Percentiles rank a stretch among this genome's conserved stretches.
Conservation (phyloP, 2,113 vertebrate genomes). For the Gavia stellata region DNA sequence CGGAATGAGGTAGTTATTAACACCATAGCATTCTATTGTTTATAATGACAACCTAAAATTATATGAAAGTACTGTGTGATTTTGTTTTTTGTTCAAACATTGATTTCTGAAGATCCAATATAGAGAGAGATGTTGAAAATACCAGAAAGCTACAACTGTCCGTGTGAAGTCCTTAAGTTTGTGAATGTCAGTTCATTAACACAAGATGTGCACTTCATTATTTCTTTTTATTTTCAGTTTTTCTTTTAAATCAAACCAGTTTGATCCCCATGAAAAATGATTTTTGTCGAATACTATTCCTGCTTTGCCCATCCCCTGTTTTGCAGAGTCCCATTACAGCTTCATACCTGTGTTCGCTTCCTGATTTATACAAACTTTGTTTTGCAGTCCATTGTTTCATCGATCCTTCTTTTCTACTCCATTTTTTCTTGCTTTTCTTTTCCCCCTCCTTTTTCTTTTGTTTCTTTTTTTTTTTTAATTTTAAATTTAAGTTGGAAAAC, state of each 20-base stretch:
- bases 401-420: constrained; percentile 64
- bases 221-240: constrained; percentile 57
- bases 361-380: constrained; percentile 42
- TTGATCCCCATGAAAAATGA: not conserved
- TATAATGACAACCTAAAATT: constrained; percentile 32
- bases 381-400: constrained; percentile 62
- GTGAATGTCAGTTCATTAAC: constrained; percentile 44
- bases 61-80: constrained; percentile 43
- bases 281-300: not conserved
- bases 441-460: constrained; percentile 22
- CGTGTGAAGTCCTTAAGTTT: constrained; percentile 44
- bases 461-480: constrained; percentile 39
- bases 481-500: constrained; percentile 76
- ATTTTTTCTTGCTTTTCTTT: constrained; percentile 56
- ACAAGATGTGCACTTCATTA: constrained; percentile 32
- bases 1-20: not conserved
- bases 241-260: constrained; percentile 32
- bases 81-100: constrained; percentile 62
- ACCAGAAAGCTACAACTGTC: constrained; percentile 27
- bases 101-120: constrained; percentile 64
- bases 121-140: constrained; percentile 64
- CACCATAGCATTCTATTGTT: not conserved
- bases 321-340: not conserved
- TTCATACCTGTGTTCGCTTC: constrained; percentile 17
- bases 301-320: not conserved